phyloP scores from a whole-genome alignment of 92 coral and sea anemone genomes.

The Palythoa heliodiscus region DNA sequence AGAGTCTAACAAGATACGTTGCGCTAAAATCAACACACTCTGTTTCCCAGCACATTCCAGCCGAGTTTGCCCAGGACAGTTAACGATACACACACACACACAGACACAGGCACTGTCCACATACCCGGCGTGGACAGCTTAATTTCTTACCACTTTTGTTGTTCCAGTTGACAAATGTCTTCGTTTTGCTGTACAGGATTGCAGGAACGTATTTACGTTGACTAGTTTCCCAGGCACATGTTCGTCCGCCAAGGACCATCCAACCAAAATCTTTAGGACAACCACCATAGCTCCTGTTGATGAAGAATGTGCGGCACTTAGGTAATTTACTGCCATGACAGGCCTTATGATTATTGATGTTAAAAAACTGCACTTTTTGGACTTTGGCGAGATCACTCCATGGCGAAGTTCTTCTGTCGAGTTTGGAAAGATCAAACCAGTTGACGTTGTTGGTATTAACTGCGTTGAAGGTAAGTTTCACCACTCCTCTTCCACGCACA shows the following conservation, averaged over 20 bases:
- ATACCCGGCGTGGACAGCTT: background rate
- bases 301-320: conserved; percentile 31
- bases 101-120: background rate
- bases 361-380: background rate
- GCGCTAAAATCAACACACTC: background rate
- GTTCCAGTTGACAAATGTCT: conserved; percentile 1
- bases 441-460: background rate
- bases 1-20: too few species aligned
- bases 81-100: background rate
- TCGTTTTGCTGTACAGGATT: conserved; percentile 32
- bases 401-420: background rate
- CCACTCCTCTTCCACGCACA: background rate
- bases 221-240: conserved; percentile 10
- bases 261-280: conserved; percentile 11
- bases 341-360: background rate
- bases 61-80: too few species aligned
- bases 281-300: conserved; percentile 7
- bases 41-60: too few species aligned
- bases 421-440: conserved; percentile 12
- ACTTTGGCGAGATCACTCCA: background rate
- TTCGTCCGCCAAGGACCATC: conserved; percentile 15
- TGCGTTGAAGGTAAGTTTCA: conserved; percentile 16
- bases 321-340: background rate
- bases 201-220: conserved; percentile 9
- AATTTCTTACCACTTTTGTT: background rate